Conservation (phyloP, 64 coral and sea anemone species). For the Trachythela sp. region DNA sequence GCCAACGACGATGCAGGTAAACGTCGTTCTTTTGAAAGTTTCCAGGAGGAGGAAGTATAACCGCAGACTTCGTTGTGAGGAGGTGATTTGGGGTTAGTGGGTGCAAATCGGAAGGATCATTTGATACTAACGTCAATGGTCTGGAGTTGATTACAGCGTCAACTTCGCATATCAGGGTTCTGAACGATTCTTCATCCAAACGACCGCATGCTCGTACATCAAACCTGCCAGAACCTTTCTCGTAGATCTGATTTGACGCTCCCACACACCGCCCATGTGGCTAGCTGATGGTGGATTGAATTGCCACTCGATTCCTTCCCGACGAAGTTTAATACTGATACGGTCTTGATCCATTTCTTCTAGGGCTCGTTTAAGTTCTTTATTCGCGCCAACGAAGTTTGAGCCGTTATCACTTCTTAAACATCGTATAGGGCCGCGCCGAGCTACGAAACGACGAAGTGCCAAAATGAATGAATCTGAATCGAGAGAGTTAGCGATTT, state of each 20-base stretch:
- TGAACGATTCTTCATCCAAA: slow-evolving; percentile 28
- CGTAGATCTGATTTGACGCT: slow-evolving; percentile 20
- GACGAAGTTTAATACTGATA: background rate
- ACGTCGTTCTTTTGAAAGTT: slow-evolving; percentile 2
- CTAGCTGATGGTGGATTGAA: too few relatives aligned
- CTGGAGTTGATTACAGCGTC: background rate
- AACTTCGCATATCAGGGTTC: background rate
- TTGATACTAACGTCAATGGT: background rate
- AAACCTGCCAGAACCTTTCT: slow-evolving; percentile 26
- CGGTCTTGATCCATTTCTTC: slow-evolving; percentile 26
- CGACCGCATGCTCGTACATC: background rate
- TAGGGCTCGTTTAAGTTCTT: background rate
- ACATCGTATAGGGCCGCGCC: background rate
- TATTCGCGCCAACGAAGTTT: slow-evolving; percentile 2
- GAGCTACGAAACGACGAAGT: background rate
- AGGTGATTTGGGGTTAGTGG: slow-evolving; percentile 9
- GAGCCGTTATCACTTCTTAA: slow-evolving; percentile 5
- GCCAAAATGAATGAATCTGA: slow-evolving; percentile 20
- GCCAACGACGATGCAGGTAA: slow-evolving; percentile 4
- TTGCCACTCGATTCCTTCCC: background rate
- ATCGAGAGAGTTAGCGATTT: slow-evolving; percentile 8
- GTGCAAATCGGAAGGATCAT: background rate
- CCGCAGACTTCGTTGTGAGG: background rate
- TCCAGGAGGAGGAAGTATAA: slow-evolving; percentile 2
- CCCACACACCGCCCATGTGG: background rate